These are phyloP conservation scores for Andrena hattorfiana DNA, from an alignment of 2,888 invertebrate genomes.

Conservation along the genomic window DNA sequence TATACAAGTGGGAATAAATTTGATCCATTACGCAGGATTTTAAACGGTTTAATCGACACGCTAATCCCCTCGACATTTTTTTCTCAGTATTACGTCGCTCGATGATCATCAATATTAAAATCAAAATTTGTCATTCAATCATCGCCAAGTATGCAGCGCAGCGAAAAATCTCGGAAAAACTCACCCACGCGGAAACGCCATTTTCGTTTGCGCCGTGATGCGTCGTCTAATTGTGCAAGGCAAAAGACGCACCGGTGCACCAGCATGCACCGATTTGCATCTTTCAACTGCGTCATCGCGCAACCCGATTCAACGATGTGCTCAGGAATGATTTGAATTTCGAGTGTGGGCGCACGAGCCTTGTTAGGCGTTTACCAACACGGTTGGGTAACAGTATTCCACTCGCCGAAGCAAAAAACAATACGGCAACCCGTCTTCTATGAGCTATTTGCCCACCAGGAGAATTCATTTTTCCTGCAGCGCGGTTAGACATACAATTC, in stretches of 20 bases:
- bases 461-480: too few species aligned
- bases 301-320: constrained; percentile 55
- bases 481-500: too few species aligned
- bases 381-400: neutral
- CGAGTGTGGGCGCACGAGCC: constrained; percentile 74
- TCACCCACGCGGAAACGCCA: constrained; percentile 59
- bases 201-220: constrained; percentile 59
- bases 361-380: constrained; percentile 52
- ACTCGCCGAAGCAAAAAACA: neutral
- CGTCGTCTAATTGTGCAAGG: constrained; percentile 60
- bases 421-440: neutral
- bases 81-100: constrained; percentile 21
- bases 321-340: constrained; percentile 68
- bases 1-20: too few species aligned
- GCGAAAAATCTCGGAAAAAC: constrained; percentile 55
- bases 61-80: neutral
- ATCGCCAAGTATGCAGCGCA: constrained; percentile 52
- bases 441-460: neutral
- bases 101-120: constrained; percentile 38
- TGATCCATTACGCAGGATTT: neutral
- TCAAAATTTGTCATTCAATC: constrained; percentile 22
- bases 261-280: constrained; percentile 65
- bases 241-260: constrained; percentile 32
- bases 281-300: constrained; percentile 63
- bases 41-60: neutral